phyloP scores from a whole-genome alignment of 1,140 invertebrate genomes.

The Drosophila cardini region DNA sequence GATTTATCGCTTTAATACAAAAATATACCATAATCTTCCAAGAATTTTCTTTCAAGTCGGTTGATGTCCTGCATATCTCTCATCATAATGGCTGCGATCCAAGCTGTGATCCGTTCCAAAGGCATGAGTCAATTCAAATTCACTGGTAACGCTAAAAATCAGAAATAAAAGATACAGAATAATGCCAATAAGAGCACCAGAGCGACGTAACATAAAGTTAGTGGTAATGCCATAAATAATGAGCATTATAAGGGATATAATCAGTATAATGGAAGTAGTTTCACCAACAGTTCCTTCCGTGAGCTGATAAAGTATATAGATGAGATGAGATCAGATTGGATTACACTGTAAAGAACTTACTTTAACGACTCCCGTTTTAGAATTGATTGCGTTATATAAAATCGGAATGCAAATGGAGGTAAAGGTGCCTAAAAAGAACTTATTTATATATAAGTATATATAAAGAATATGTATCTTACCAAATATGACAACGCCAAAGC shows the following conservation, averaged over 20 bases:
- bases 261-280: slow-evolving; percentile 21
- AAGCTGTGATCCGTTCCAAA: slow-evolving; percentile 38
- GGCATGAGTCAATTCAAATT: slow-evolving; percentile 38
- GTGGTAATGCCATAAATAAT: slow-evolving; percentile 35
- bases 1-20: background rate
- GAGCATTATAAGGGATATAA: slow-evolving; percentile 2
- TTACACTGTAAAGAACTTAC: background rate
- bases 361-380: background rate
- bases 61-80: background rate
- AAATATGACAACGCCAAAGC: slow-evolving; percentile 33
- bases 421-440: slow-evolving; percentile 20
- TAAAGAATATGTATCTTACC: slow-evolving; percentile 3
- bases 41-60: no score
- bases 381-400: background rate
- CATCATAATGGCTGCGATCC: slow-evolving; percentile 37
- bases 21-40: no score
- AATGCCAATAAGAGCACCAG: slow-evolving; percentile 33
- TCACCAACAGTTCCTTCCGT: slow-evolving; percentile 39
- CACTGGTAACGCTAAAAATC: slow-evolving; percentile 21
- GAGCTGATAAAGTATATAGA: background rate
- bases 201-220: slow-evolving; percentile 43
- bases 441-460: background rate
- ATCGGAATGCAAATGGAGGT: slow-evolving; percentile 21
- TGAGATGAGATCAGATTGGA: no score
- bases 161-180: slow-evolving; percentile 20